phyloP scores from a whole-genome alignment of 2,113 vertebrate genomes.

The Chlorocebus sabaeus region DNA sequence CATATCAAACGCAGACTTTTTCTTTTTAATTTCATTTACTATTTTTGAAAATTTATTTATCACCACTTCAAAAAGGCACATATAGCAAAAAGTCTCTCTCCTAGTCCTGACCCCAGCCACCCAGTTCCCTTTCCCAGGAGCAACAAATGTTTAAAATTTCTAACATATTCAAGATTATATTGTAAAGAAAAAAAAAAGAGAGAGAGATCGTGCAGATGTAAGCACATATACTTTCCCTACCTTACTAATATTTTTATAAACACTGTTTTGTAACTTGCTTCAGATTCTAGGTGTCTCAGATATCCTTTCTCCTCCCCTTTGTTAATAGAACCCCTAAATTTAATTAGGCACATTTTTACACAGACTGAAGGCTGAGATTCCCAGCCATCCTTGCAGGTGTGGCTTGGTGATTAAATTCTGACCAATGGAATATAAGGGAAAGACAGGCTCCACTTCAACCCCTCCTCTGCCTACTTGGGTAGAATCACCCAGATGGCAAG shows the following conservation, averaged over 20 bases:
- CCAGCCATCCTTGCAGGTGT: background rate
- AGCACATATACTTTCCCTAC: background rate
- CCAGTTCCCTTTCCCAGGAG: background rate
- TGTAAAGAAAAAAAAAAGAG: too few relatives aligned
- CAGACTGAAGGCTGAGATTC: background rate
- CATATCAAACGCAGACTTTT: background rate
- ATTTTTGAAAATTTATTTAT: background rate
- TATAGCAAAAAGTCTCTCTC: background rate
- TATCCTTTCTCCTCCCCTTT: background rate
- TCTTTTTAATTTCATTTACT: constrained; percentile 30
- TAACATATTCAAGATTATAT: background rate
- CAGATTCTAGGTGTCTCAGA: background rate
- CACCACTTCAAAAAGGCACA: background rate
- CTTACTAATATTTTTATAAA: constrained; percentile 5
- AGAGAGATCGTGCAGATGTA: background rate
- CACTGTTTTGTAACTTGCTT: constrained; percentile 11
- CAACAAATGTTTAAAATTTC: background rate
- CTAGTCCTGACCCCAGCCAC: background rate
- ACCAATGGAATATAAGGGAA: background rate
- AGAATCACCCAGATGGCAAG: background rate
- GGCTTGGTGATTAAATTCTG: background rate
- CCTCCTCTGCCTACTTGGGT: background rate
- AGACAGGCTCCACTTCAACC: background rate
- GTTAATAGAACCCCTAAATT: background rate
- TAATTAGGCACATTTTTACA: background rate